Conservation (phyloP, 2,888 invertebrate species). For the Antitype chi region DNA sequence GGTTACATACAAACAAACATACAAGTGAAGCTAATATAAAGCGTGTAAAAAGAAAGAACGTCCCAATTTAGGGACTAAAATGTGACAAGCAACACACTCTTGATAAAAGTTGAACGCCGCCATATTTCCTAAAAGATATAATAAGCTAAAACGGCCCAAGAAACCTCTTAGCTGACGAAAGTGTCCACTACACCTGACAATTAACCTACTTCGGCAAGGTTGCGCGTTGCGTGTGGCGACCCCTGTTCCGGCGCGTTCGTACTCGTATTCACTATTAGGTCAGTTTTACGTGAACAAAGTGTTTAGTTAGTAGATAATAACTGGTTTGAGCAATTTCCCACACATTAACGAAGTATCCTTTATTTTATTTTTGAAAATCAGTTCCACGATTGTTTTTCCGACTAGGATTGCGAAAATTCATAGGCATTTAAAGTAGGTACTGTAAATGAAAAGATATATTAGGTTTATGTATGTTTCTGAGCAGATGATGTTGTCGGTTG, state of each 20-base stretch:
- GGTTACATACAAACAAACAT: too few relatives aligned
- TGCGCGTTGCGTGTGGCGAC: conserved; percentile 58
- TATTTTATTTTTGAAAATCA: background rate
- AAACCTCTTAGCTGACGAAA: conserved; percentile 61
- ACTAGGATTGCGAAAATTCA: background rate
- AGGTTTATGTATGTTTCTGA: background rate
- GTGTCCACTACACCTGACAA: conserved; percentile 66
- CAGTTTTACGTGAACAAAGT: conserved; percentile 23
- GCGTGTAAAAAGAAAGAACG: conserved; percentile 6
- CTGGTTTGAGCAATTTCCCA: conserved; percentile 20
- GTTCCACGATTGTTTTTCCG: background rate
- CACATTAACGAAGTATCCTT: background rate
- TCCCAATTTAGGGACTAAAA: conserved; percentile 9
- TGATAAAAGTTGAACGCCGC: conserved; percentile 15
- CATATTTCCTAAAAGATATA: conserved; percentile 55
- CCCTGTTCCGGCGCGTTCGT: conserved; percentile 47
- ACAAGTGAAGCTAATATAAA: too few relatives aligned
- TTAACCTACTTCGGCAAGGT: conserved; percentile 65
- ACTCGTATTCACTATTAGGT: conserved; percentile 34
- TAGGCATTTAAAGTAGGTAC: background rate
- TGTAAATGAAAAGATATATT: background rate
- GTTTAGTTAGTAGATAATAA: conserved; percentile 24
- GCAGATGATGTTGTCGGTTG: too few relatives aligned
- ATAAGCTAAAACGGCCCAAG: conserved; percentile 53
- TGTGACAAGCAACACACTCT: conserved; percentile 2